These are phyloP conservation scores for Ochotona princeps DNA, from an alignment of 2,113 vertebrate species.

Conservation along the genomic window DNA sequence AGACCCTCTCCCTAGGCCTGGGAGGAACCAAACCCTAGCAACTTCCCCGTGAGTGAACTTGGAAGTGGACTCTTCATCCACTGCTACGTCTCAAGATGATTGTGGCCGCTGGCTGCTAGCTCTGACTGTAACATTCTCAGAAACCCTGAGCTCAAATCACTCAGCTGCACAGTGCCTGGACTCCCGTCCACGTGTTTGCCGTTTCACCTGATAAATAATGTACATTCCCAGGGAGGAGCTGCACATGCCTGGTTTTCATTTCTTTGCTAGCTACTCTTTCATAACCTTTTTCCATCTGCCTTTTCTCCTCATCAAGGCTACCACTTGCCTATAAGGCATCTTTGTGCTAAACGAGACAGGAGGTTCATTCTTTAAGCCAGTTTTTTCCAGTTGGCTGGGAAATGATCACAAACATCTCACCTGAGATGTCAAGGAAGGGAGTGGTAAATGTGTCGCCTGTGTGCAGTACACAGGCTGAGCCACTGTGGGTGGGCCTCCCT, in stretches of 20 bases:
- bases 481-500: not conserved
- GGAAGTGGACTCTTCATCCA: not conserved
- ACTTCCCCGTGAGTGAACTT: not conserved
- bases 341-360: not conserved
- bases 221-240: not conserved
- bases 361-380: not conserved
- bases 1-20: not conserved
- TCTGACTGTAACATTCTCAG: not conserved
- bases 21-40: not conserved
- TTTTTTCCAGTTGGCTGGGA: not conserved
- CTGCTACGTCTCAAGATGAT: too few relatives aligned
- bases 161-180: not conserved
- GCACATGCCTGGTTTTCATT: not conserved
- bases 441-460: not conserved
- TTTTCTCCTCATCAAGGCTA: not conserved
- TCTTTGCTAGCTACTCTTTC: not conserved
- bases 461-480: not conserved
- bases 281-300: not conserved
- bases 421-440: not conserved
- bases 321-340: not conserved
- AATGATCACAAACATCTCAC: not conserved
- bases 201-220: not conserved
- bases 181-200: not conserved
- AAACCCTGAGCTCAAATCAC: not conserved
- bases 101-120: not conserved